Evolutionary conservation across 1,140 invertebrate genomes (phyloP).

Genomic region (Whitmania pigra): DNA sequence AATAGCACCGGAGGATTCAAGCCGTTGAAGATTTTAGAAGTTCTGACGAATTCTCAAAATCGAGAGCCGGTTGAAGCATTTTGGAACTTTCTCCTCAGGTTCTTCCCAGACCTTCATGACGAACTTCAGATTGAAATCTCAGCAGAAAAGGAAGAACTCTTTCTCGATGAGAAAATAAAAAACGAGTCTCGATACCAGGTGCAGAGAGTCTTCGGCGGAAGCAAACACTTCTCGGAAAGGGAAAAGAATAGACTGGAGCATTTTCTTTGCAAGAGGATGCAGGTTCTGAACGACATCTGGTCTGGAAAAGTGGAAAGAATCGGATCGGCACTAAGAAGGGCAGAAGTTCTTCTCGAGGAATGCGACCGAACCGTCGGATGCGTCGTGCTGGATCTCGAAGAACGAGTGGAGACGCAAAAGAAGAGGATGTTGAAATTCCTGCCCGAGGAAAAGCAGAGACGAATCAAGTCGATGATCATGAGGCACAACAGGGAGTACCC

Average conservation of each 20-base stretch:
- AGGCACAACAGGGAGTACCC: background rate
- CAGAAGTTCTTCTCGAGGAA: background rate
- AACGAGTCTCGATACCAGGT: background rate
- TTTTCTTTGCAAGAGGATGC: background rate
- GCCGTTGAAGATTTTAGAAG: slow-evolving; percentile 1
- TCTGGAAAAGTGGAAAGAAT: background rate
- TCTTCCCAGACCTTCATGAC: background rate
- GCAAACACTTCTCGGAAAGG: background rate
- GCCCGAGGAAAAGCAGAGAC: slow-evolving; percentile 1
- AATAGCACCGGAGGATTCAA: background rate
- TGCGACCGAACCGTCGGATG: background rate
- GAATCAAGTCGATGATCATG: slow-evolving; percentile 5
- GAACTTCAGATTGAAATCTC: background rate
- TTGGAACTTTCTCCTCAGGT: background rate
- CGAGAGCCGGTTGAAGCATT: background rate
- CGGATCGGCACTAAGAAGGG: background rate
- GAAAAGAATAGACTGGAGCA: background rate
- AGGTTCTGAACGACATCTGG: background rate
- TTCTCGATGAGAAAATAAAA: background rate
- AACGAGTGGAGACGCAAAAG: background rate
- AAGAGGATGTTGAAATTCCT: slow-evolving; percentile 1
- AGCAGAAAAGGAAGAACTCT: background rate
- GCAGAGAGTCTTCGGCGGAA: background rate
- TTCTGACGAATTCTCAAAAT: background rate
- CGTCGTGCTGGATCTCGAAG: background rate